phyloP scores from a whole-genome alignment of 2,113 vertebrate species.

The Saccopteryx leptura region DNA sequence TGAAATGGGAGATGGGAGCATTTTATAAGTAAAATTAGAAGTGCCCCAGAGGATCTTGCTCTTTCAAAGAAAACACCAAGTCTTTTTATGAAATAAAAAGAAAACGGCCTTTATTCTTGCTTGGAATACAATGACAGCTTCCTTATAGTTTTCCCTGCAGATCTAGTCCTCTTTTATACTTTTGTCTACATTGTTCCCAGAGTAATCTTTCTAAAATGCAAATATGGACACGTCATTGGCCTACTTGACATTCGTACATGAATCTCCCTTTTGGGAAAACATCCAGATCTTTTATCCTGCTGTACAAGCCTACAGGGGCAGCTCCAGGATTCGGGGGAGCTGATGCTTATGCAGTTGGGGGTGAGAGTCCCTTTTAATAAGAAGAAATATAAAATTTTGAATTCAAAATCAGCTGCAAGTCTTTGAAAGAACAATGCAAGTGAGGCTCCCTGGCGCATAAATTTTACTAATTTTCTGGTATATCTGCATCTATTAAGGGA shows the following conservation, averaged over 20 bases:
- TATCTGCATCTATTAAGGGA: conserved; percentile 37
- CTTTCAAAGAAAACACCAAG: conserved; percentile 68
- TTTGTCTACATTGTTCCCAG: conserved; percentile 67
- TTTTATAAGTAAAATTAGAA: conserved; percentile 77
- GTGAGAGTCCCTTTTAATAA: background rate
- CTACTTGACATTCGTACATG: background rate
- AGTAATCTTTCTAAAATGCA: conserved; percentile 76
- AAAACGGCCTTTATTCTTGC: conserved; percentile 64
- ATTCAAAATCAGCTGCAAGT: conserved; percentile 10
- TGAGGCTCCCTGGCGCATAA: background rate
- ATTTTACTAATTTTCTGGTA: conserved; percentile 27
- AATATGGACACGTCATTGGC: conserved; percentile 23
- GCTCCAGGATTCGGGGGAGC: background rate
- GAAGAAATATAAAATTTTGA: conserved; percentile 57
- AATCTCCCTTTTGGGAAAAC: background rate
- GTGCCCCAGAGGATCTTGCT: conserved; percentile 67
- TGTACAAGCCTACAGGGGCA: background rate
- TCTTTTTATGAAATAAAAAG: conserved; percentile 71
- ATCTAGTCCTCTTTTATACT: conserved; percentile 54
- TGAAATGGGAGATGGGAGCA: conserved; percentile 48
- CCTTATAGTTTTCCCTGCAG: conserved; percentile 60
- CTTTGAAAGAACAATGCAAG: background rate
- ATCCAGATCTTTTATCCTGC: conserved; percentile 40
- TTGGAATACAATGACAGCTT: conserved; percentile 57
- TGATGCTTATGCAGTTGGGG: background rate